These are phyloP conservation scores for Eueremaeus valkanovi DNA, from an alignment of 2,888 invertebrate genomes.

Conservation along the genomic window DNA sequence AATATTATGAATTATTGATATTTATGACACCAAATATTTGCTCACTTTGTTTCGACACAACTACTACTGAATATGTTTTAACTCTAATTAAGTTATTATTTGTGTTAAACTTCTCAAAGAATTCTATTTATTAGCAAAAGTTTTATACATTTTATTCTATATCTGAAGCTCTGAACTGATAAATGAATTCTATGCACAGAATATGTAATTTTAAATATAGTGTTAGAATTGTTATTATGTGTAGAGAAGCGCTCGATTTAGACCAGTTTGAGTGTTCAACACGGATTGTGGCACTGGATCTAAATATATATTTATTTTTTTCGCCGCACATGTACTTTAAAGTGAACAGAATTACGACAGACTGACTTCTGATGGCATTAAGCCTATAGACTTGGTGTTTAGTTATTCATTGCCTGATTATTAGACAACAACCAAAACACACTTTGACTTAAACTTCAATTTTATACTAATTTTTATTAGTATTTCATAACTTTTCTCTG, in stretches of 20 bases:
- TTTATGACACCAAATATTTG: too few relatives aligned
- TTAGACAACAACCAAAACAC: too few relatives aligned
- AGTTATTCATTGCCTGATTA: neutral
- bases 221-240: neutral
- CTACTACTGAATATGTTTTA: too few relatives aligned
- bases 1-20: too few relatives aligned
- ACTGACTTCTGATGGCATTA: slow-evolving; percentile 26
- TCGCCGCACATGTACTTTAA: neutral
- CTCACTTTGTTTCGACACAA: too few relatives aligned
- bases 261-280: neutral
- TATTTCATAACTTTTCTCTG: too few relatives aligned
- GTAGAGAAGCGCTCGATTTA: slow-evolving; percentile 12
- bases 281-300: neutral
- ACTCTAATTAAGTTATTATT: too few relatives aligned
- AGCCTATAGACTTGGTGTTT: slow-evolving; percentile 1
- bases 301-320: too few relatives aligned
- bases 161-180: neutral
- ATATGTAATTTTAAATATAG: neutral
- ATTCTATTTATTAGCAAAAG: too few relatives aligned
- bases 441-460: too few relatives aligned
- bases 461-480: too few relatives aligned
- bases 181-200: slow-evolving; percentile 9
- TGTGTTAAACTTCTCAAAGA: too few relatives aligned
- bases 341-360: neutral
- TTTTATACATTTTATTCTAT: neutral